Evolutionary conservation across 2,113 vertebrate species (phyloP), one percentile per base, ranked within the genome.

Genomic region (Rhineura floridana): DNA sequence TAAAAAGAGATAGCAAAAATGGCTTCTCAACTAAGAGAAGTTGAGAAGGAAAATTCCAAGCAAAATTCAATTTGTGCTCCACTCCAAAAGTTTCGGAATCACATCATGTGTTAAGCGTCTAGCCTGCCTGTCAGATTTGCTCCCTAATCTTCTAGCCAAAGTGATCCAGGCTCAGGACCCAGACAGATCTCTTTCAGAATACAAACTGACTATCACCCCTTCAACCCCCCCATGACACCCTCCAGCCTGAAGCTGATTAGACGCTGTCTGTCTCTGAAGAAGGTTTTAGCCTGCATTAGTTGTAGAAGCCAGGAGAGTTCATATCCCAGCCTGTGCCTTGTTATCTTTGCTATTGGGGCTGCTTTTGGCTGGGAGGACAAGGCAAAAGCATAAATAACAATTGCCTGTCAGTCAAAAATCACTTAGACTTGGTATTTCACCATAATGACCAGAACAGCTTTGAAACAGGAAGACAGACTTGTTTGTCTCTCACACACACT

Each of bases 241-340:
- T 93, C 92, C 92, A 86, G 65, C 39, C 88, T 89, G 84, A 70
- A 83, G 88, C 80, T 83, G 39, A 94, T 92, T 90, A 94, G 91
- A 93, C 92, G 90, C 91, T 87, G 91, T 83, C 91, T 91, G 89
- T 92, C 90, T 91, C 88, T 59, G n/a, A 82, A 33, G 84, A 75
- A 93, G 91, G 87, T 86, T 85, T 72, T 81, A 72, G 81, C 52
- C 36, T 62, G 76, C 33, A 63, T 85, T 42, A 73, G 42, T 21
- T n/a, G 83, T 1, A 6, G 42, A 72, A 62, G 76, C 52, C 42
- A 25, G 9, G 10, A 33, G 69, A 85, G 23, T 39, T 8, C 1
- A 2, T 70, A 82, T 83, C 67, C 8, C 46, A 69, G 84, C 91
- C 77, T 83, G 84, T 82, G 91, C 85, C 92, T 88, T 86, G 91